phyloP scores from a whole-genome alignment of 2,113 vertebrate genomes.

The Upupa epops region DNA sequence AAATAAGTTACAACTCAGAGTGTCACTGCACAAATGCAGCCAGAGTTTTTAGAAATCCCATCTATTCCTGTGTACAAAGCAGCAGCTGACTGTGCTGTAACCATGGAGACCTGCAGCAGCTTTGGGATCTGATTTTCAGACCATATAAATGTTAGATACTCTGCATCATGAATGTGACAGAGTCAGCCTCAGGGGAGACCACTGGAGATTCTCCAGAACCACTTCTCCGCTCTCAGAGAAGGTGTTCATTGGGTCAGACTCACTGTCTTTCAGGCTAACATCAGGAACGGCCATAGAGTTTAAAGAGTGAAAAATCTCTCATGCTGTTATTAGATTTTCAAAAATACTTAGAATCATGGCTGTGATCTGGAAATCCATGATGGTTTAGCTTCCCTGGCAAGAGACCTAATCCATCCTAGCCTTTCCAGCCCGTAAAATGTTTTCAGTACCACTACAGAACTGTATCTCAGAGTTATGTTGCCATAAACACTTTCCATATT shows the following conservation, averaged over 20 bases:
- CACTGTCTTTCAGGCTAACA: neutral
- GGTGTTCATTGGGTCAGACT: neutral
- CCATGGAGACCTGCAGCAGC: conserved; percentile 70
- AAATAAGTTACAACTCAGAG: neutral
- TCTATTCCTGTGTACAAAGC: conserved; percentile 47
- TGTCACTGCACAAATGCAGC: conserved; percentile 39
- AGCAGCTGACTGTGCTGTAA: conserved; percentile 57
- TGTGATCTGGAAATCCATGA: neutral
- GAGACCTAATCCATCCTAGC: neutral
- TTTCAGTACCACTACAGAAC: neutral
- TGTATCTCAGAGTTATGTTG: neutral
- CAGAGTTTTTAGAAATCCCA: conserved; percentile 23
- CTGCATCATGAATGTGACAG: neutral
- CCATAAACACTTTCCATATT: neutral
- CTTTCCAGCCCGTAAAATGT: neutral
- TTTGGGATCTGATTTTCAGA: conserved; percentile 15
- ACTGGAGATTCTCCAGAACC: neutral
- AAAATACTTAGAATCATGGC: neutral
- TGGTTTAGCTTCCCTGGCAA: neutral
- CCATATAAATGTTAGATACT: neutral
- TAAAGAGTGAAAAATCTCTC: neutral
- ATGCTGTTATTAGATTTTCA: neutral
- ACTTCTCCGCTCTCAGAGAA: neutral
- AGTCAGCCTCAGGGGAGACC: neutral
- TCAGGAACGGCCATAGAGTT: neutral